A percentile compares a stretch with the other conserved stretches of the same genome.
phyloP scores from a whole-genome alignment of 1,140 invertebrate genomes.

The Melipona quadrifasciata region DNA sequence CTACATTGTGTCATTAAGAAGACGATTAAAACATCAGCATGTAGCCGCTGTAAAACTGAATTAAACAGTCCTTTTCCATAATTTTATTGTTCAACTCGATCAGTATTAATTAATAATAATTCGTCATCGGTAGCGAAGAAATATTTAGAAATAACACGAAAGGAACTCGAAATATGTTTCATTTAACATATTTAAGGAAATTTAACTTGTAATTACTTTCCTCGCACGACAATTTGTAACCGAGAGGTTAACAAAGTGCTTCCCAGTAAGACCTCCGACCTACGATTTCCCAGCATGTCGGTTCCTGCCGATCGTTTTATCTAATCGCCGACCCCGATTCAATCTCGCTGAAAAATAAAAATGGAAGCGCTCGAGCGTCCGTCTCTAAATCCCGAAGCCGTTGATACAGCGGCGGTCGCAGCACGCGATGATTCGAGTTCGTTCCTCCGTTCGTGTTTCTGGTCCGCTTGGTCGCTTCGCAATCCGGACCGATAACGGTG shows the following conservation, averaged over 20 bases:
- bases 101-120: too few species aligned
- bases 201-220: too few species aligned
- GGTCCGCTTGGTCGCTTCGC: background rate
- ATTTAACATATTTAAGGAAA: too few species aligned
- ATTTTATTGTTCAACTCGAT: too few species aligned
- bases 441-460: background rate
- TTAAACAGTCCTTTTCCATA: too few species aligned
- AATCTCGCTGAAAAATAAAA: background rate
- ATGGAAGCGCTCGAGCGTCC: background rate
- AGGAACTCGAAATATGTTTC: too few species aligned
- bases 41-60: too few species aligned
- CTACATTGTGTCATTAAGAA: too few species aligned
- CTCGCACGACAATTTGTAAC: too few species aligned
- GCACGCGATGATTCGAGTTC: background rate
- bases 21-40: too few species aligned
- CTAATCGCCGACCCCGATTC: background rate
- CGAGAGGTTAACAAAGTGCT: background rate
- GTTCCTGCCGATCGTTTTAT: background rate
- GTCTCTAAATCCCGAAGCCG: background rate
- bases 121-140: too few species aligned
- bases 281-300: background rate
- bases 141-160: too few species aligned
- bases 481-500: slow-evolving; percentile 8
- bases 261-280: background rate
- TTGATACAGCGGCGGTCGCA: background rate